Conservation (phyloP, 2,888 invertebrate species). For the Hemicrepidius hirtus region DNA sequence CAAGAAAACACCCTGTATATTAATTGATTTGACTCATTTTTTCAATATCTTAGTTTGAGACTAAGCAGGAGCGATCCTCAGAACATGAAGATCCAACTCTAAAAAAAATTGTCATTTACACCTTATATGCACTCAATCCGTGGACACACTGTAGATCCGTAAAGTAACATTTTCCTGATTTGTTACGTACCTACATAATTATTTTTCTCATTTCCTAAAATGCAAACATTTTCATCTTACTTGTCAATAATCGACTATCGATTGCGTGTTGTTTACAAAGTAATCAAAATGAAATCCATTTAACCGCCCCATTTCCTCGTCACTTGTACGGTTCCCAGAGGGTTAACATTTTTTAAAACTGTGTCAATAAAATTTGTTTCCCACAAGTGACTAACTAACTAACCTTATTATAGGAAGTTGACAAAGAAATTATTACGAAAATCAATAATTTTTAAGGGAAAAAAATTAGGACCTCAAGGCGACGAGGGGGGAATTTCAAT, state of each 20-base stretch:
- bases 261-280: constrained; percentile 8
- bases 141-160: no score
- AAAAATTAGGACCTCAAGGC: background rate
- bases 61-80: no score
- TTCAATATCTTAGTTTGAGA: no score
- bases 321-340: constrained; percentile 15
- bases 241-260: constrained; percentile 2
- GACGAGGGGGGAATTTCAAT: background rate
- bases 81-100: no score
- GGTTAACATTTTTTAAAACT: constrained; percentile 12
- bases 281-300: constrained; percentile 24
- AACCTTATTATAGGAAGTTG: constrained; percentile 15
- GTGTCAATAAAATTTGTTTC: constrained; percentile 14
- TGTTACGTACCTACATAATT: background rate
- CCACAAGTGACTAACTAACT: background rate
- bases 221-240: background rate
- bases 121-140: no score
- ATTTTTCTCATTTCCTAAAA: background rate
- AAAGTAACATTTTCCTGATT: no score
- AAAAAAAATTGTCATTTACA: no score
- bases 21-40: no score
- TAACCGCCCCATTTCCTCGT: constrained; percentile 26
- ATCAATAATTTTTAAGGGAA: background rate
- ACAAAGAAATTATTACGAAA: no score
- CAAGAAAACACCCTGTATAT: no score